Percentiles rank a stretch among this genome's conserved stretches.
phyloP scores from a whole-genome alignment of 2,888 invertebrate species.

The Gerris lacustris region DNA sequence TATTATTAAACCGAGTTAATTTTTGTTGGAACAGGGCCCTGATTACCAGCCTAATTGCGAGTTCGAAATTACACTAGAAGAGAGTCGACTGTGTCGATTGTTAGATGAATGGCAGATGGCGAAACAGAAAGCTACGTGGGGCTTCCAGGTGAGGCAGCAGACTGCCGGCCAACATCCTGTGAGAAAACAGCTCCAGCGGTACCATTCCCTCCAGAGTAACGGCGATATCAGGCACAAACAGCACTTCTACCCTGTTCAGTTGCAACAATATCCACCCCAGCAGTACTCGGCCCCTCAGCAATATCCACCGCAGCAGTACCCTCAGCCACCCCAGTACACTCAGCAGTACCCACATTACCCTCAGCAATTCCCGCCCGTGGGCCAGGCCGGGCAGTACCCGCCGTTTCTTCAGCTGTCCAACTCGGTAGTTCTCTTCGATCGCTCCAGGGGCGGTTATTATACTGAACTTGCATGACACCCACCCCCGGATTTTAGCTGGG shows the following conservation, averaged over 20 bases:
- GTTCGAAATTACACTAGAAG: constrained; percentile 56
- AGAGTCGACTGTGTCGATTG: constrained; percentile 52
- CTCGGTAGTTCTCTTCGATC: constrained; percentile 30
- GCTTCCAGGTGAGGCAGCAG: constrained; percentile 36
- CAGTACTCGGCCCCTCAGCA: constrained; percentile 15
- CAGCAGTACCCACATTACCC: constrained; percentile 17
- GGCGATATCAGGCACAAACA: constrained; percentile 18
- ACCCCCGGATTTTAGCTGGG: constrained; percentile 15
- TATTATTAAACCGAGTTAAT: no score
- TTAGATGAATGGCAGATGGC: constrained; percentile 67
- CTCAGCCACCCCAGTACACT: constrained; percentile 19
- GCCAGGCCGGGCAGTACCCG: constrained; percentile 16
- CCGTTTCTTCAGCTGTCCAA: constrained; percentile 25
- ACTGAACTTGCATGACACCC: constrained; percentile 30
- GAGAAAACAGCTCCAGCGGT: constrained; percentile 34
- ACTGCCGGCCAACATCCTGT: constrained; percentile 41
- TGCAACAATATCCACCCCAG: constrained; percentile 13
- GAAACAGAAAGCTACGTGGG: constrained; percentile 39
- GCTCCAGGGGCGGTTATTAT: constrained; percentile 28
- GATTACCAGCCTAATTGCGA: constrained; percentile 70
- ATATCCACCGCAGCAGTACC: constrained; percentile 15
- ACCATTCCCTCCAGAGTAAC: constrained; percentile 24
- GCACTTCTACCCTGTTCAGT: not conserved
- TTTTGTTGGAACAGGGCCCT: constrained; percentile 47
- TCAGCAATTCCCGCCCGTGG: constrained; percentile 17